These are phyloP conservation scores for Eurytemora carolleeae DNA, from an alignment of 1,140 invertebrate species.

Conservation along the genomic window DNA sequence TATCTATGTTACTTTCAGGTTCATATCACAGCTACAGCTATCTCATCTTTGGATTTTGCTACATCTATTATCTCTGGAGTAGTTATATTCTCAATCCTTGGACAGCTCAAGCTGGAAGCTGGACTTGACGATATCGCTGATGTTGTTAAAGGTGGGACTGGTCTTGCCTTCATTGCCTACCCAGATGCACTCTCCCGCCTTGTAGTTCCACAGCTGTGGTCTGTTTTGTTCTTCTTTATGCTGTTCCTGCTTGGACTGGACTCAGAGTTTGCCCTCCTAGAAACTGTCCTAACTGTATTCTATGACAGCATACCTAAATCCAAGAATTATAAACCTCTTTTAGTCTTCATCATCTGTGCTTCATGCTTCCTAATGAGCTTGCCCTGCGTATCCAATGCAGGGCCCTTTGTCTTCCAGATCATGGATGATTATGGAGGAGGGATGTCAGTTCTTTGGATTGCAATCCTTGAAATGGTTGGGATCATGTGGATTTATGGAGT, in stretches of 20 bases:
- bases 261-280: conserved; percentile 48
- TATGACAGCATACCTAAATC: conserved; percentile 49
- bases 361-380: conserved; percentile 50
- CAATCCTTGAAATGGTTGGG: conserved; percentile 25
- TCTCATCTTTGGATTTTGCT: conserved; percentile 25
- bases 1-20: conserved; percentile 13
- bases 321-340: conserved; percentile 45
- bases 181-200: conserved; percentile 33
- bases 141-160: conserved; percentile 22
- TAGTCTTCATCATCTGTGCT: conserved; percentile 43
- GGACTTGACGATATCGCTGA: conserved; percentile 17
- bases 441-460: conserved; percentile 18
- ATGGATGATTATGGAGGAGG: conserved; percentile 25
- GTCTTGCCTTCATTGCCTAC: conserved; percentile 33
- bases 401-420: conserved; percentile 24
- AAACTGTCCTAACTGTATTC: conserved; percentile 56
- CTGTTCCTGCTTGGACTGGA: conserved; percentile 26
- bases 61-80: conserved; percentile 28
- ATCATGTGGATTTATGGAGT: conserved; percentile 29
- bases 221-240: conserved; percentile 32
- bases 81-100: conserved; percentile 29
- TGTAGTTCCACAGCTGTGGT: conserved; percentile 31
- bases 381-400: conserved; percentile 50
- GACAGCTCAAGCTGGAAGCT: conserved; percentile 24
- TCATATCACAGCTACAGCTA: conserved; percentile 27